Evolutionary conservation across 2,888 invertebrate species (phyloP).

Genomic region (Dicyrtoma fusca): DNA sequence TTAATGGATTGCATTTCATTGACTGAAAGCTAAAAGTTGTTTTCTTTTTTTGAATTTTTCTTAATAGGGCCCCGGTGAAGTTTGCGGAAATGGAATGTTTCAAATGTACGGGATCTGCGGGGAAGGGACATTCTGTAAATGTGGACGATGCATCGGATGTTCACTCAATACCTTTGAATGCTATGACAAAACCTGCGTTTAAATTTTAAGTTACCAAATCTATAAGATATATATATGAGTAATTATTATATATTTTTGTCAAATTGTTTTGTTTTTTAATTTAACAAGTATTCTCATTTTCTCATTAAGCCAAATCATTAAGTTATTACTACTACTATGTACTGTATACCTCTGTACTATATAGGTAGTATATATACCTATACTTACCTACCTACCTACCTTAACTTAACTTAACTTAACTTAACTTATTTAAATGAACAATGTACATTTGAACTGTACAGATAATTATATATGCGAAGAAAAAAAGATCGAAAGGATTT

Average conservation of each 20-base stretch:
- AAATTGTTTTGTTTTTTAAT: background rate
- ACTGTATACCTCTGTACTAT: too few relatives aligned
- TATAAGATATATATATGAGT: background rate
- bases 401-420: too few relatives aligned
- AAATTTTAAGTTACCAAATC: background rate
- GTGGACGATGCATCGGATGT: slow-evolving; percentile 61
- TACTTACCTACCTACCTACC: too few relatives aligned
- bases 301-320: background rate
- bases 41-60: too few relatives aligned
- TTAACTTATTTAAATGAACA: too few relatives aligned
- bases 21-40: too few relatives aligned
- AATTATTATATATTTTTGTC: background rate
- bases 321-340: background rate
- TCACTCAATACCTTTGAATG: slow-evolving; percentile 58
- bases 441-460: too few relatives aligned
- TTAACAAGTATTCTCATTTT: background rate
- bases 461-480: too few relatives aligned
- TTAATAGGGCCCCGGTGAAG: slow-evolving; percentile 61
- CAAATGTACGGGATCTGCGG: slow-evolving; percentile 60
- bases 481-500: too few relatives aligned
- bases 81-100: slow-evolving; percentile 60
- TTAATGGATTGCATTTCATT: too few relatives aligned
- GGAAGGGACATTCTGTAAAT: slow-evolving; percentile 60
- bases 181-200: slow-evolving; percentile 54
- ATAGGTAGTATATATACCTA: too few relatives aligned